Conservation (phyloP, 2,888 invertebrate species). For the Coremacera marginata region DNA sequence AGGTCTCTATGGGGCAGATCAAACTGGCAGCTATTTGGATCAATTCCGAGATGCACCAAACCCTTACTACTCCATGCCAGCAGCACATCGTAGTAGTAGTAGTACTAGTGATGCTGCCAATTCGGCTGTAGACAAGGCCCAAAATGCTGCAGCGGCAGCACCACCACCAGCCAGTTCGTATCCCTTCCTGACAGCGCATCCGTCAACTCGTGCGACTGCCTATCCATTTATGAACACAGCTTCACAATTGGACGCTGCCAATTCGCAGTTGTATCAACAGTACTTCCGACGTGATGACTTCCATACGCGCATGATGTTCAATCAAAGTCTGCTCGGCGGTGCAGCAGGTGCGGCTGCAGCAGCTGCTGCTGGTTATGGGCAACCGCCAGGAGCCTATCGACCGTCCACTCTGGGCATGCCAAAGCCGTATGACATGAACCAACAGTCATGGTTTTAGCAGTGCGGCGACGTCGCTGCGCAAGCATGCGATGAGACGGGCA, state of each 20-base stretch:
- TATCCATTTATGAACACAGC: slow-evolving; percentile 74
- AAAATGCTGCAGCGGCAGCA: slow-evolving; percentile 69
- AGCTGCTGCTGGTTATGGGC: slow-evolving; percentile 73
- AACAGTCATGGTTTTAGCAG: slow-evolving; percentile 78
- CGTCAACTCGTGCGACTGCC: slow-evolving; percentile 70
- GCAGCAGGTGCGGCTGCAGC: slow-evolving; percentile 75
- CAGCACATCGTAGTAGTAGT: slow-evolving; percentile 67
- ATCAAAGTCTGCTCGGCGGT: slow-evolving; percentile 65
- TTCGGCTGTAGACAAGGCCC: slow-evolving; percentile 68
- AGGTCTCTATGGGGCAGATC: slow-evolving; percentile 62
- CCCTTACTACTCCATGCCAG: slow-evolving; percentile 72
- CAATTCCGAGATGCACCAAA: slow-evolving; percentile 76
- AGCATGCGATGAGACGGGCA: slow-evolving; percentile 16
- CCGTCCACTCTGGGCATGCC: slow-evolving; percentile 74
- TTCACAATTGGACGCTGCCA: slow-evolving; percentile 73
- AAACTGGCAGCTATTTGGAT: slow-evolving; percentile 75
- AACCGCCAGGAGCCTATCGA: slow-evolving; percentile 75
- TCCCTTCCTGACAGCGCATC: slow-evolving; percentile 74
- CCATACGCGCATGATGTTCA: slow-evolving; percentile 74
- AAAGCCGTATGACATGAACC: slow-evolving; percentile 80
- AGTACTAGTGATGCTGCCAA: slow-evolving; percentile 49
- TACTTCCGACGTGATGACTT: slow-evolving; percentile 78
- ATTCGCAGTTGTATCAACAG: slow-evolving; percentile 80
- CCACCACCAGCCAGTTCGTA: slow-evolving; percentile 70
- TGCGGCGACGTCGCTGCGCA: slow-evolving; percentile 60